Evolutionary conservation across 2,113 vertebrate genomes (phyloP), one percentile per base, ranked within the genome.

Genomic region (Psephotus haematonotus): DNA sequence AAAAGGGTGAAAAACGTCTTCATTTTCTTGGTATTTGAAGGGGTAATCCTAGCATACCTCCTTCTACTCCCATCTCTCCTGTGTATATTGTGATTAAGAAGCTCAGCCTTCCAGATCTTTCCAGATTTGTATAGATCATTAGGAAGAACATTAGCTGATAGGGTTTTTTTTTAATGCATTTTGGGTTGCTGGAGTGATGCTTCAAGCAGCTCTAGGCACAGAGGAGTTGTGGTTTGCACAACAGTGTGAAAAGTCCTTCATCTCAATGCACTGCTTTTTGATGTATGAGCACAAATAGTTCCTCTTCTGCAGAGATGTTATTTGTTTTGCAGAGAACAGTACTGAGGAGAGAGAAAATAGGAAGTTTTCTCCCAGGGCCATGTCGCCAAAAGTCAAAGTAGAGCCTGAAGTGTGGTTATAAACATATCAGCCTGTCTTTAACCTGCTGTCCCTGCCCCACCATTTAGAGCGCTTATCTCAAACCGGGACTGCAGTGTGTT

Each of bases 201-300:
- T 84, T 74, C 46, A 44, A 72, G 94, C 52, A 88, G 76, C 33
- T 71, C 47, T 2, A 50, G 82, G 78, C 27, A 14, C 31, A 31
- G 86, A 71, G 52, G 43, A 23, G 33, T 6, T 65, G 60, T 33
- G 53, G 39, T 17, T n/a, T 49, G 39, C 50, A 29, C 6, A 11
- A 57, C 24, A 33, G n/a, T 17, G 65, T 31, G 64, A 44, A 33
- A 44, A n/a, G 49, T 49, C 77, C n/a, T 83, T 71, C 71, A 44
- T 29, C 23, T 81, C 39, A 12, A 7, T 17, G 68, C 4, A 3
- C 55, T 82, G 57, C 72, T 49, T 86, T 44, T 64, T 62, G 25
- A 37, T 17, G 18, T 1, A 4, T 0, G 33, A 70, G 29, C 29
- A 29, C 0, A 0, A 79, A 39, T 46, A 5, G 22, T 75, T 57